Evolutionary conservation across 2,113 vertebrate genomes (phyloP).

Genomic region (Lampris incognitus): DNA sequence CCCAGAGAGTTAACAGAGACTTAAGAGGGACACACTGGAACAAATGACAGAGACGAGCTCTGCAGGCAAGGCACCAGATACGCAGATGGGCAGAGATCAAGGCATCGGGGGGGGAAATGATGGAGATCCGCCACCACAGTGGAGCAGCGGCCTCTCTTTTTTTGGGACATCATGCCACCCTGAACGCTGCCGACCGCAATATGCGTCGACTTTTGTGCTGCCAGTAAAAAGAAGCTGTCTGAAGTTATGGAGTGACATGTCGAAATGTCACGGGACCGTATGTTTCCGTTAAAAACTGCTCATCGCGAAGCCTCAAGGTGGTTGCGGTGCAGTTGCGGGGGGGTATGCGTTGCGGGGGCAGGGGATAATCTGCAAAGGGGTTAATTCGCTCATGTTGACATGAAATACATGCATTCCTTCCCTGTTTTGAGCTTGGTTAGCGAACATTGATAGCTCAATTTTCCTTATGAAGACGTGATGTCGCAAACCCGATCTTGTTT

Average conservation of each 20-base stretch:
- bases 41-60: constrained; percentile 77
- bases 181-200: constrained; percentile 50
- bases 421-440: neutral
- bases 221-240: constrained; percentile 29
- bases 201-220: constrained; percentile 34
- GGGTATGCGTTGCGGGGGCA: neutral
- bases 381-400: constrained; percentile 6
- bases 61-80: constrained; percentile 63
- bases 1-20: constrained; percentile 71
- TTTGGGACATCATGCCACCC: constrained; percentile 51
- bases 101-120: constrained; percentile 49
- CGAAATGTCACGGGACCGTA: constrained; percentile 10
- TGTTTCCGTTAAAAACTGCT: constrained; percentile 27
- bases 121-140: constrained; percentile 47
- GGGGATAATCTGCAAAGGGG: neutral
- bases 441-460: constrained; percentile 30
- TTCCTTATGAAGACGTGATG: constrained; percentile 3
- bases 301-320: constrained; percentile 22
- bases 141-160: constrained; percentile 23
- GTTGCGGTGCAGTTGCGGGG: constrained; percentile 1
- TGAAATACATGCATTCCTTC: neutral
- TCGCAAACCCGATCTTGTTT: neutral
- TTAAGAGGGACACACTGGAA: constrained; percentile 59
- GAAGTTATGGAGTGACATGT: constrained; percentile 23
- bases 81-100: constrained; percentile 67